Percentiles rank a stretch among this genome's conserved stretches.
phyloP scores from a whole-genome alignment of 1,140 invertebrate species.

The Sminthurides bifidus region DNA sequence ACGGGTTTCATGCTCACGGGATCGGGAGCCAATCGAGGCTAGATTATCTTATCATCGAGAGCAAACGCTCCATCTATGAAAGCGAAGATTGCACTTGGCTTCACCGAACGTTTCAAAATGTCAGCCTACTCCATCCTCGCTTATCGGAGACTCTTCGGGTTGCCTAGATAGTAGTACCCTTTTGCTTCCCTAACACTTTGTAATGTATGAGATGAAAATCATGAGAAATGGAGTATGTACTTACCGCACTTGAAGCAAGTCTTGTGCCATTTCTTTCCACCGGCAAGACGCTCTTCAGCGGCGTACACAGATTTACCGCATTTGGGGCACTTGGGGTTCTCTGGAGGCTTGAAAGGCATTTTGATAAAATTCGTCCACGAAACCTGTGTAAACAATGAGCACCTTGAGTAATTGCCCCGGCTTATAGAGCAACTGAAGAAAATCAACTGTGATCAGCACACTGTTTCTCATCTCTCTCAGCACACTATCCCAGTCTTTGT shows the following conservation, averaged over 20 bases:
- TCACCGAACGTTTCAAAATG: too few relatives aligned
- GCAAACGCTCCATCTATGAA: too few relatives aligned
- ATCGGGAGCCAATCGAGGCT: too few relatives aligned
- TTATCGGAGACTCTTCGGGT: too few relatives aligned
- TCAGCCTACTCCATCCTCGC: too few relatives aligned
- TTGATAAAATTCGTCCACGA: slow-evolving; percentile 47
- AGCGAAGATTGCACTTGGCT: too few relatives aligned
- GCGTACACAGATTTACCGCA: slow-evolving; percentile 97
- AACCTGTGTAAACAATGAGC: slow-evolving; percentile 32
- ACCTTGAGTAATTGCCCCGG: too few relatives aligned
- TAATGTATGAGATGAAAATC: too few relatives aligned
- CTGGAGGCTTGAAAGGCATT: slow-evolving; percentile 95
- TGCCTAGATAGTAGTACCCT: too few relatives aligned
- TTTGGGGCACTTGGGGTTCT: slow-evolving; percentile 94
- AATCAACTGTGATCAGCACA: neutral
- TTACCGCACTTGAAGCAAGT: slow-evolving; percentile 69
- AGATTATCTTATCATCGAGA: too few relatives aligned
- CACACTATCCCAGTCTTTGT: neutral
- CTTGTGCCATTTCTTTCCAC: slow-evolving; percentile 61
- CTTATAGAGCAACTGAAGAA: neutral
- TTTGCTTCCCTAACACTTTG: neutral
- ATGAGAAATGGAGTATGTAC: too few relatives aligned
- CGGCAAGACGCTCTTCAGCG: slow-evolving; percentile 73
- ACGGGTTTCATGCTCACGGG: too few relatives aligned
- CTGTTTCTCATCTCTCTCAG: neutral